Evolutionary conservation across 2,797 vertebrate genomes (phyloP).

Genomic region (Sebastes hopkinsi): DNA sequence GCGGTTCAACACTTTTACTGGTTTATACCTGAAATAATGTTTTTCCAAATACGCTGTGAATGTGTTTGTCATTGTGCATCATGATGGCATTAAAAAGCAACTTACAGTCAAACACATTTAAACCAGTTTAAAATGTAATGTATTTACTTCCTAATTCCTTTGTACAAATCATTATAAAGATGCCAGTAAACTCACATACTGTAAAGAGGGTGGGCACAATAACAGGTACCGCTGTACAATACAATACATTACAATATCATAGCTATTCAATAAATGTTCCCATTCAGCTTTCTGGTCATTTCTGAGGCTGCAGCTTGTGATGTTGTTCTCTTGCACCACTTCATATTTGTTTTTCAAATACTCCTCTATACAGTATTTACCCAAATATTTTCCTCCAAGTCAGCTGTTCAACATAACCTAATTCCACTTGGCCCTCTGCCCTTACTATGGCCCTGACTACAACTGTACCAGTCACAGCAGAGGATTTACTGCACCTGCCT

Average conservation of each 20-base stretch:
- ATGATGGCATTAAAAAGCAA: neutral
- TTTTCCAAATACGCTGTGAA: neutral
- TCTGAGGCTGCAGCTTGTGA: neutral
- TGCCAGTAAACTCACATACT: neutral
- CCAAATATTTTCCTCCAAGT: conserved; percentile 28
- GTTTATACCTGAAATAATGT: neutral
- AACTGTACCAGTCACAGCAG: conserved; percentile 82
- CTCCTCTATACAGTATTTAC: conserved; percentile 21
- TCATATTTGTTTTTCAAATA: neutral
- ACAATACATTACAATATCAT: neutral
- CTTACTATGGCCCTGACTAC: conserved; percentile 63
- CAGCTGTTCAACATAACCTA: conserved; percentile 59
- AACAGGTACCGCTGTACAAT: neutral
- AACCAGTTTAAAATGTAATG: neutral
- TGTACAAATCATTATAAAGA: neutral
- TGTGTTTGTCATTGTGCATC: neutral
- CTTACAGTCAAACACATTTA: neutral
- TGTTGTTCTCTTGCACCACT: neutral
- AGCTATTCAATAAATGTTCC: neutral
- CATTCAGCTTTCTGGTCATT: neutral
- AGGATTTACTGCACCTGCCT: conserved; percentile 99
- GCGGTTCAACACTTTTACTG: neutral
- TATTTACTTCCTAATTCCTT: neutral
- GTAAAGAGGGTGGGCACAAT: neutral
- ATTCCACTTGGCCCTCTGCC: conserved; percentile 54